Conservation (phyloP, 2,888 invertebrate species). For the Lepidochrysops patricia region DNA sequence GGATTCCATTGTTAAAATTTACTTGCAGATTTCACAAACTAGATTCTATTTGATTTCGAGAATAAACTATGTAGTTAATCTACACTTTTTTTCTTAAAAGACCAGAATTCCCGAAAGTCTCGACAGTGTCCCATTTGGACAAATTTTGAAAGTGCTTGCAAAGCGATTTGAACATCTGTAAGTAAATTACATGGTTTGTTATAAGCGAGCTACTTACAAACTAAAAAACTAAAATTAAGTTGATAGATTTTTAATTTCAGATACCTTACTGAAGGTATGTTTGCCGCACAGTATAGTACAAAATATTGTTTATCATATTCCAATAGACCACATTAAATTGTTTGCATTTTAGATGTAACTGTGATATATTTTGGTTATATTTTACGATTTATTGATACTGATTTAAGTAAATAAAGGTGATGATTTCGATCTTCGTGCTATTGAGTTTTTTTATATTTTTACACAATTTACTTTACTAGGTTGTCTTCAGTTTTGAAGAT, state of each 20-base stretch:
- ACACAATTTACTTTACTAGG: no score
- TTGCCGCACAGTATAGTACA: conserved; percentile 63
- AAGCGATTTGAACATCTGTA: background rate
- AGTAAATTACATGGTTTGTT: conserved; percentile 29
- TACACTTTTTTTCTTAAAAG: background rate
- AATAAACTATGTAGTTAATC: no score
- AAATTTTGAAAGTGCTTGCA: background rate
- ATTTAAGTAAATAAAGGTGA: conserved; percentile 16
- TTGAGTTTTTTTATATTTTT: background rate
- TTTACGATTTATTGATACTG: conserved; percentile 5
- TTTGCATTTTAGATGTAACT: conserved; percentile 39
- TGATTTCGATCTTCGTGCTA: background rate
- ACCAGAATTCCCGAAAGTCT: background rate
- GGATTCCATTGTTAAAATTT: conserved; percentile 7
- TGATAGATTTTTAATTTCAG: conserved; percentile 27
- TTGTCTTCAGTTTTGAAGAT: background rate
- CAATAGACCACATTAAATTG: conserved; percentile 32
- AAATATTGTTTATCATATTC: conserved; percentile 50
- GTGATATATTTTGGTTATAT: conserved; percentile 54
- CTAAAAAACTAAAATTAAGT: conserved; percentile 31
- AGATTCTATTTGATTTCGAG: no score
- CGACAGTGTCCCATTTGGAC: background rate
- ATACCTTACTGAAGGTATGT: conserved; percentile 31
- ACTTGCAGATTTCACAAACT: background rate
- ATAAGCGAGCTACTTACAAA: conserved; percentile 33